Conservation (phyloP, 2,888 invertebrate genomes). For the Hypsopygia costalis region DNA sequence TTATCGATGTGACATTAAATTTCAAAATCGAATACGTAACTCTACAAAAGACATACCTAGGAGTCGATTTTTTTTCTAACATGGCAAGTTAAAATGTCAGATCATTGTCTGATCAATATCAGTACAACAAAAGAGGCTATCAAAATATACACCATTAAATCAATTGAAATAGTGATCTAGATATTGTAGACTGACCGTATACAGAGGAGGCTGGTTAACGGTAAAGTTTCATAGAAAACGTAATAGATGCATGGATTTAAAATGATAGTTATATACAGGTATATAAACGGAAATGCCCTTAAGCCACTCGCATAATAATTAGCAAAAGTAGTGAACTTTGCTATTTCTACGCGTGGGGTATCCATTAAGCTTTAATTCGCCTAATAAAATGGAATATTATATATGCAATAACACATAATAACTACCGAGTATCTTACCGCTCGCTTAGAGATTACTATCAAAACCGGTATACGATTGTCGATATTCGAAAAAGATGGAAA, state of each 20-base stretch:
- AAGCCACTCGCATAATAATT: neutral
- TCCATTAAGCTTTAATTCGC: neutral
- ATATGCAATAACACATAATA: neutral
- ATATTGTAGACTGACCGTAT: neutral
- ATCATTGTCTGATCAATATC: too few relatives aligned
- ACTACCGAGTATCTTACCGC: neutral
- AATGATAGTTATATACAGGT: neutral
- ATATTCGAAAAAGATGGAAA: neutral
- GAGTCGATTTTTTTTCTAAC: too few relatives aligned
- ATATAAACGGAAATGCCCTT: neutral
- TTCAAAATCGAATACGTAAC: too few relatives aligned
- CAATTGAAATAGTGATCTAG: neutral
- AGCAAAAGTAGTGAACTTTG: neutral
- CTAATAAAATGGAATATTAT: neutral
- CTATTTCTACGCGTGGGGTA: neutral
- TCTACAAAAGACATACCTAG: too few relatives aligned
- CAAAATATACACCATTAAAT: neutral
- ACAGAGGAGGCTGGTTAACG: too few relatives aligned
- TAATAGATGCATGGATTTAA: neutral
- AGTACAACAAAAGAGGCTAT: neutral
- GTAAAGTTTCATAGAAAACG: too few relatives aligned
- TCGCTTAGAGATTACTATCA: neutral
- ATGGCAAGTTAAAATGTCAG: too few relatives aligned
- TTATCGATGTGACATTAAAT: too few relatives aligned
- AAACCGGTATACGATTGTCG: conserved; percentile 3